A percentile compares a stretch with the other conserved stretches of the same genome.
These are phyloP conservation scores for Hyaena hyaena DNA, from an alignment of 2,113 vertebrate genomes.

Conservation along the genomic window DNA sequence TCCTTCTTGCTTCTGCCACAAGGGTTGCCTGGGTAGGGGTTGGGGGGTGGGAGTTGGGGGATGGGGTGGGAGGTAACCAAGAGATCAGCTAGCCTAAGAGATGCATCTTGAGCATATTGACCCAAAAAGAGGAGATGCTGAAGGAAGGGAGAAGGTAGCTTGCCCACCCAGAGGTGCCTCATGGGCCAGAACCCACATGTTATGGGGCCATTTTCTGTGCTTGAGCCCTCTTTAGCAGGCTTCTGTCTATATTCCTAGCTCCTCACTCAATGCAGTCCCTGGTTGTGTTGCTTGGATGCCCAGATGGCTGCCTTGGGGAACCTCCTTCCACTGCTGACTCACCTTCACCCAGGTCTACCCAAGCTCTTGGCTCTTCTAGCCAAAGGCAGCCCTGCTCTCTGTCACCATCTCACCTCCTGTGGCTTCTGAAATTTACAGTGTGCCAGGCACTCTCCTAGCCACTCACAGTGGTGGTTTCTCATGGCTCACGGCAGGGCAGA, in stretches of 20 bases:
- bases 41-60: background rate
- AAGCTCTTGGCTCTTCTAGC: background rate
- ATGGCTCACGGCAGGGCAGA: background rate
- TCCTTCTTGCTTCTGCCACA: background rate
- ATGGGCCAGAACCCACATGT: background rate
- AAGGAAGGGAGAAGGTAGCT: background rate
- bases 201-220: background rate
- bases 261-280: background rate
- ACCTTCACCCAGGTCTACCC: background rate
- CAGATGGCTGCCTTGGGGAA: background rate
- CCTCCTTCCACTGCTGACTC: background rate
- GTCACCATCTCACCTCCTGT: background rate
- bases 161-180: background rate
- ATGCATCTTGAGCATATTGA: background rate
- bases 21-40: too few species aligned
- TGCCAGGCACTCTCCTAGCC: background rate
- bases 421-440: background rate
- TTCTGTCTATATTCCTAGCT: background rate
- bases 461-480: background rate
- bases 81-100: background rate
- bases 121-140: background rate
- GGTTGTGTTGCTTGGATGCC: background rate
- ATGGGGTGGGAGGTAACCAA: background rate
- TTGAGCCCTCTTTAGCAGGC: background rate
- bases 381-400: background rate